phyloP scores from a whole-genome alignment of 2,888 invertebrate genomes.

The Stegophylla sp. region DNA sequence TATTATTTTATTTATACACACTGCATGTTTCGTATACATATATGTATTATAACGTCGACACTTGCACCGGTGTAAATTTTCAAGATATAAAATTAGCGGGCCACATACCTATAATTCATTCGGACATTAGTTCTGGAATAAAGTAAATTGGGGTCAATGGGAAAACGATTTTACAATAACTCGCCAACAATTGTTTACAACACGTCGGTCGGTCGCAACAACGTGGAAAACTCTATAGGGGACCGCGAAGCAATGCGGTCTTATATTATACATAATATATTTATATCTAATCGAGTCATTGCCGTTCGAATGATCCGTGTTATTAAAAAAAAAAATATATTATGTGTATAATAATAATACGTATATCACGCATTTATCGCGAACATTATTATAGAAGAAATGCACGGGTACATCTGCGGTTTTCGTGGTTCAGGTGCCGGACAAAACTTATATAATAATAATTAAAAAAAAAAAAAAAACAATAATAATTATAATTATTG shows the following conservation, averaged over 20 bases:
- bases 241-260: not conserved
- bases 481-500: not conserved
- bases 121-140: conserved; percentile 47
- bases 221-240: conserved; percentile 2
- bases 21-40: conserved; percentile 1
- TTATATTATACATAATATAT: not conserved
- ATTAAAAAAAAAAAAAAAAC: conserved; percentile 12
- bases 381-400: not conserved
- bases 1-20: too few species aligned
- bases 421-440: too few species aligned
- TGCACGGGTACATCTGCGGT: too few species aligned
- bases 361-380: not conserved
- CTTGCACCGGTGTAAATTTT: conserved; percentile 9
- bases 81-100: conserved; percentile 4
- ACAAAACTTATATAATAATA: too few species aligned
- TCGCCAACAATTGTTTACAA: conserved; percentile 23
- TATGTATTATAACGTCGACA: not conserved
- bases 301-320: not conserved
- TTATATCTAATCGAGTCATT: not conserved
- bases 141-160: conserved; percentile 42
- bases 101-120: conserved; percentile 25
- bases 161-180: conserved; percentile 46
- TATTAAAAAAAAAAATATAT: conserved; percentile 14
- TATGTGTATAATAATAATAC: not conserved
- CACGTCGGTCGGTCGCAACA: conserved; percentile 15